Evolutionary conservation across 2,797 vertebrate species (phyloP).

Genomic region (Xerus rutilus): DNA sequence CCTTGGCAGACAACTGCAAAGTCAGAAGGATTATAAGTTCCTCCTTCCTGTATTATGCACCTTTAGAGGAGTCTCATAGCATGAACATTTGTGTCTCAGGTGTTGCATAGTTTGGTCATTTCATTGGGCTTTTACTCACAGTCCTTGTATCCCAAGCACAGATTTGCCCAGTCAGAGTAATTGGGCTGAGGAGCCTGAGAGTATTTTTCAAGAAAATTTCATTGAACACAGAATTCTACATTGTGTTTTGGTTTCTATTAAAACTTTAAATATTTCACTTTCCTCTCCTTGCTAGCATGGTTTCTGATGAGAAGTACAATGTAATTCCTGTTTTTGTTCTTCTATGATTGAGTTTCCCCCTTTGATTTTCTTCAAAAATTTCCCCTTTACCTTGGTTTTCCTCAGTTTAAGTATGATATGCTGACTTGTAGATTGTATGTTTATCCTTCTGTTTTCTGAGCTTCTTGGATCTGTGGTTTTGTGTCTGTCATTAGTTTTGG

Average conservation of each 20-base stretch:
- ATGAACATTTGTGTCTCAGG: constrained; percentile 24
- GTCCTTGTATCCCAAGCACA: neutral
- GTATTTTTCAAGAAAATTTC: constrained; percentile 25
- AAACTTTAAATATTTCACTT: constrained; percentile 8
- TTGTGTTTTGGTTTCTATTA: neutral
- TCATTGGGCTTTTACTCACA: constrained; percentile 26
- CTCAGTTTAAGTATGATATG: neutral
- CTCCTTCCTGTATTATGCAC: neutral
- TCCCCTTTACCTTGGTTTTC: neutral
- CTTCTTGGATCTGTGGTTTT: constrained; percentile 13
- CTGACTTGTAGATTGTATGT: neutral
- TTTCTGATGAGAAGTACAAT: constrained; percentile 19
- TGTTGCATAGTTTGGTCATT: constrained; percentile 12
- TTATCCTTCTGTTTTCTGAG: constrained; percentile 45
- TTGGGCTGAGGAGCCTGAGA: constrained; percentile 1
- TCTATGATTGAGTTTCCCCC: neutral
- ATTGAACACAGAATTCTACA: neutral
- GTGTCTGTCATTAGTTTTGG: neutral
- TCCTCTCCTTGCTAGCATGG: neutral
- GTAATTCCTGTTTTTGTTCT: neutral
- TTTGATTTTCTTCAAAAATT: constrained; percentile 16
- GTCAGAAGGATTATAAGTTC: constrained; percentile 4
- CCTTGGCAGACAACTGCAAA: constrained; percentile 33
- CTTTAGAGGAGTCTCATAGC: neutral
- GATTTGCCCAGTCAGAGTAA: neutral